Percentiles rank a stretch among this genome's conserved stretches.
Conservation (phyloP, 2,888 invertebrate genomes). For the Xestoiulus laeticollis region DNA sequence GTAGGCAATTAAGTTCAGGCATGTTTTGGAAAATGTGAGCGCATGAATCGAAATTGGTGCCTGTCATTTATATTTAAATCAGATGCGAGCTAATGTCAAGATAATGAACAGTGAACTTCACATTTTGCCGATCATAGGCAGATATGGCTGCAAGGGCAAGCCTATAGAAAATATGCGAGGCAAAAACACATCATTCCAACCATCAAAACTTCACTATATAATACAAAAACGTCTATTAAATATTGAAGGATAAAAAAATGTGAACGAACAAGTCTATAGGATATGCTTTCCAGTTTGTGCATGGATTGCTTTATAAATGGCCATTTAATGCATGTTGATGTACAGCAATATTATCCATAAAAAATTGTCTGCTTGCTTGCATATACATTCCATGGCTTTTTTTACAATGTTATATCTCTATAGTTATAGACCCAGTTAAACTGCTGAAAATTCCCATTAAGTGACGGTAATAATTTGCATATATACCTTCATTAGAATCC, state of each 20-base stretch:
- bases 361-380: constrained; percentile 2
- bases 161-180: background rate
- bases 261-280: background rate
- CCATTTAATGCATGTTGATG: background rate
- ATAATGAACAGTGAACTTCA: background rate
- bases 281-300: background rate
- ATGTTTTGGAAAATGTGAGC: background rate
- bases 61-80: constrained; percentile 25
- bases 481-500: background rate
- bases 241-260: background rate
- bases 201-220: constrained; percentile 9
- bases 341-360: background rate
- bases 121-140: background rate
- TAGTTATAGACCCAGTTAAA: constrained; percentile 15
- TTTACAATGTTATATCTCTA: background rate
- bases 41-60: constrained; percentile 37
- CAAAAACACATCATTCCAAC: constrained; percentile 5
- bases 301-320: constrained; percentile 7
- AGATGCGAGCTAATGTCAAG: constrained; percentile 33
- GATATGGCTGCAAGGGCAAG: constrained; percentile 31
- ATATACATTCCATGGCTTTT: constrained; percentile 2
- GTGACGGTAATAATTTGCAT: background rate
- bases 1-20: constrained; percentile 18
- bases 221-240: constrained; percentile 19
- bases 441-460: background rate